Base-by-base conservation (phyloP, 35 echinoderm and acorn worm genomes). In the Holothuria glaberrima region DNA sequence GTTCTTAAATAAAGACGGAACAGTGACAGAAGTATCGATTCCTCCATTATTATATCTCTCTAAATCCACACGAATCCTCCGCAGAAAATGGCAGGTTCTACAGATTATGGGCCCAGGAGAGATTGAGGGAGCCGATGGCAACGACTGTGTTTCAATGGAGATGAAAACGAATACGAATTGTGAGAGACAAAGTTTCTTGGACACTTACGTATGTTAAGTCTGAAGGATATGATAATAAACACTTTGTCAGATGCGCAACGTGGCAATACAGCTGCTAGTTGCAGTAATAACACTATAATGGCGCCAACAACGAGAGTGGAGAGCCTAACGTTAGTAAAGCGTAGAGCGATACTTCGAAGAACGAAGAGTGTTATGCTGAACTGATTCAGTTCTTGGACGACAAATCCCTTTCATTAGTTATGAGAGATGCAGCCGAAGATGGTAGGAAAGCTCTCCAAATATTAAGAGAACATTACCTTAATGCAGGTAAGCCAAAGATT, bases 321-420 rank as follows among this genome's bases (percentile, higher is more conserved):
- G 71, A 45, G 29, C 36, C 36, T n/a, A n/a, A 66, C 34, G 38
- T 20, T 41, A 82, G 82, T 6, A 90, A 90, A 50, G 89, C 62
- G 57, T 0, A 66, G 20, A 3, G 20, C 63, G 12, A 16, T 17
- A 17, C 63, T 66, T 66, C 0, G 63, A 66, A 66, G 20, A 66
- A 66, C 63, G 63, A 66, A 66, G 46, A 80, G 28, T 58, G n/a
- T n/a, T 91, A 91, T 69, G 89, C 89, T 4, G 90, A 92, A 75
- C 70, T 92, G 45, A 65, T 92, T 7, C 81, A 92, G 18, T 60
- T 52, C 29, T 31, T 92, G 9, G 83, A 92, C 48, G 82, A 92
- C 57, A 74, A 76, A 87, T 61, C 30, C 28, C 68, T 92, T 63
- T 50, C 45, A 25, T 45, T 92, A 34, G 67, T 84, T 16, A 86